These are phyloP conservation scores for Ceuthmochares aereus DNA, from an alignment of 2,113 vertebrate genomes.

Conservation along the genomic window DNA sequence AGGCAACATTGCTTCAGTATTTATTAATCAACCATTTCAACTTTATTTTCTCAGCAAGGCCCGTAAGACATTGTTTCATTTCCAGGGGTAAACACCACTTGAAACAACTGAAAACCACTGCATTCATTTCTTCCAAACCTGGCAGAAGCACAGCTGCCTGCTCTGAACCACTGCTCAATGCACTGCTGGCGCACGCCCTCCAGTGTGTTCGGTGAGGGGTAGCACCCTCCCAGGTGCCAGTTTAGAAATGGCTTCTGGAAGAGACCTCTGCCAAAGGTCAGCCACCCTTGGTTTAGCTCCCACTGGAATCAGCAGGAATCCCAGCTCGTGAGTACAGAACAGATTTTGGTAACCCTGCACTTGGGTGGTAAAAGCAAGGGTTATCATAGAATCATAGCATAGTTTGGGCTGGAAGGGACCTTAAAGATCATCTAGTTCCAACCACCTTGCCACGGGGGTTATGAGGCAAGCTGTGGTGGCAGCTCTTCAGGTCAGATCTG, in stretches of 20 bases:
- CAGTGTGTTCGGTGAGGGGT: fast-evolving
- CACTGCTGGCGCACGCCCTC: fast-evolving
- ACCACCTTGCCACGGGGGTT: not conserved
- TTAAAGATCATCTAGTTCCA: too few species aligned
- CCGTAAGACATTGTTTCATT: not conserved
- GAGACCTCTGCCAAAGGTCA: not conserved
- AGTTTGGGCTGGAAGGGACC: too few species aligned
- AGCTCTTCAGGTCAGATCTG: not conserved
- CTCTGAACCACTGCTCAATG: not conserved
- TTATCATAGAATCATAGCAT: too few species aligned
- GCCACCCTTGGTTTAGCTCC: not conserved
- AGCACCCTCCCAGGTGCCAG: not conserved
- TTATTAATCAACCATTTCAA: not conserved
- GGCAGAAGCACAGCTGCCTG: not conserved
- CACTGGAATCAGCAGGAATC: not conserved
- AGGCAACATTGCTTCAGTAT: not conserved
- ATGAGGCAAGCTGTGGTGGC: not conserved
- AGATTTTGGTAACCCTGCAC: not conserved
- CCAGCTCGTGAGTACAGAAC: fast-evolving
- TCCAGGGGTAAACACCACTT: not conserved
- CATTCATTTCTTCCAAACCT: not conserved
- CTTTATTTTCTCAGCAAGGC: not conserved
- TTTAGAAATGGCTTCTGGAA: not conserved
- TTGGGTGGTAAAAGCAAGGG: not conserved
- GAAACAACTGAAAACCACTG: not conserved